phyloP scores from a whole-genome alignment of 2,797 vertebrate genomes.

The Pteropus rufus region DNA sequence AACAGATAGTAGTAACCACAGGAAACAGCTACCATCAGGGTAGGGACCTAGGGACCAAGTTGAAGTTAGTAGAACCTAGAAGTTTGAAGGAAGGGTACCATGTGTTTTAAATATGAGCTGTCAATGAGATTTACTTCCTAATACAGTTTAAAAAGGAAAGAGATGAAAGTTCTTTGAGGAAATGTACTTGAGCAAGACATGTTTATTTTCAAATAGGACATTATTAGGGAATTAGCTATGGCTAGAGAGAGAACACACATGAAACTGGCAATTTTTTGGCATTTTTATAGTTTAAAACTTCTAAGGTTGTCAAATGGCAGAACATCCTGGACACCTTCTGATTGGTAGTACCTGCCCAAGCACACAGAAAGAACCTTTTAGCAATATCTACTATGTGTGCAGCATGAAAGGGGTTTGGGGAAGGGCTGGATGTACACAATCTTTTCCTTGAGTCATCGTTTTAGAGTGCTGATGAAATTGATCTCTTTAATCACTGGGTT shows the following conservation, averaged over 20 bases:
- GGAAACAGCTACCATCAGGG: neutral
- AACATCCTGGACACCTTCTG: neutral
- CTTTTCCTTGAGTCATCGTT: neutral
- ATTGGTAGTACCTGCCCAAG: neutral
- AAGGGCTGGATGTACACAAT: neutral
- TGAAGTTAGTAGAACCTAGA: neutral
- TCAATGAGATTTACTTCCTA: neutral
- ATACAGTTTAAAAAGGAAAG: neutral
- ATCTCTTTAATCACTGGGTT: neutral
- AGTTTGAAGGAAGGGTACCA: neutral
- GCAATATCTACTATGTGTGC: neutral
- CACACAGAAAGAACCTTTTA: neutral
- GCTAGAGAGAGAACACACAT: neutral
- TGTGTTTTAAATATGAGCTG: neutral
- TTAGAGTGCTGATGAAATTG: neutral
- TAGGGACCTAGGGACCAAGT: neutral
- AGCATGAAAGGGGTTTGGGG: neutral
- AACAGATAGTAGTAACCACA: neutral
- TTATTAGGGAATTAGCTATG: neutral
- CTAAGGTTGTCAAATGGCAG: neutral
- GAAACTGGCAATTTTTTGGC: neutral
- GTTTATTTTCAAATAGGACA: neutral
- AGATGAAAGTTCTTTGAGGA: neutral
- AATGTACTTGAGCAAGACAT: neutral
- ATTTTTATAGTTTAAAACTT: conserved; percentile 39